Base-by-base conservation (phyloP, 2,113 vertebrate genomes). In the Ibidorhyncha struthersii region DNA sequence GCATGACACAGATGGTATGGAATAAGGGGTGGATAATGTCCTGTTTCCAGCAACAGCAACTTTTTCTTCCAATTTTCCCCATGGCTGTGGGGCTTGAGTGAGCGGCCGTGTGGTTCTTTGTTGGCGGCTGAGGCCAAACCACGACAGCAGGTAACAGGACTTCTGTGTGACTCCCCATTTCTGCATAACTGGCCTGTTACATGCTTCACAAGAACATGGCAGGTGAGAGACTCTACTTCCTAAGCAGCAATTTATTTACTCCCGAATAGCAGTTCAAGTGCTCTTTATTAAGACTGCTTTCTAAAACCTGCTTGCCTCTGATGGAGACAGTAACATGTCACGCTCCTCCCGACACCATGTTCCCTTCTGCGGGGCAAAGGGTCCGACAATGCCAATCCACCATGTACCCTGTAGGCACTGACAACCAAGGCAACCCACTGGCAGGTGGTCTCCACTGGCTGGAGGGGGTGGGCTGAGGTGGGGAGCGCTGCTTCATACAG, bases 391-490 rank as follows among this genome's bases (percentile, higher is more conserved):
- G 8, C 38, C 52, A 38, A 52, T 36, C 52, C 38, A 25, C 40
- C 45, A 91, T 95, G 78, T 93, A 99, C 99, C 98, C 98, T 98
- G 87, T 98, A 98, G 50, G 95, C 61, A 93, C 99, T 99, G 93
- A 98, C 97, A 66, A 98, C 98, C 91, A 99, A 99, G 26, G 98
- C 97, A 26, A 98, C 99, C 87, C 99, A 98, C 86, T 99, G 99
- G 45, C 97, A 98, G 84, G 98, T 92, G 82, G 97, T 98, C 74
- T 98, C 96, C 2, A 84, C 43, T 36, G 97, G 92, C 90, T 98
- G 98, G 63, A 98, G 91, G 47, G 98, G 98, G 82, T 98, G 98
- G 27, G 95, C 93, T 36, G 96, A 93, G n/a, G 90, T 9, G 27
- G 97, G 91, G 12, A 76, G 49, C 8, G 94, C 87, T 96, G 97